These are phyloP conservation scores for Stichopus horrens DNA, from an alignment of 53 echinoderm and acorn worm genomes.

Conservation along the genomic window DNA sequence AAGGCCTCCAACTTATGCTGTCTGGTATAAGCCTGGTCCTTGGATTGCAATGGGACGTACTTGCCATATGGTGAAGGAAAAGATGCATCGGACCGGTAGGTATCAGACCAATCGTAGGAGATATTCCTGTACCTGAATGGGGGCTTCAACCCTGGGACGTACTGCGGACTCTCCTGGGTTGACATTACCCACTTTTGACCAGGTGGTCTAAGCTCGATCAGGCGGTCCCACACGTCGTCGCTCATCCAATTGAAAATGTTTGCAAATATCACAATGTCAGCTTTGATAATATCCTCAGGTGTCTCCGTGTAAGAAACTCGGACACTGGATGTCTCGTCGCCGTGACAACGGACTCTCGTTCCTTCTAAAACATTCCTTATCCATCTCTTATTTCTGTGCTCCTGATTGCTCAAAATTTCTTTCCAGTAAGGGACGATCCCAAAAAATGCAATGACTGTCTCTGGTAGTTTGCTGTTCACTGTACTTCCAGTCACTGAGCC, in stretches of 20 bases:
- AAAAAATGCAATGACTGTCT: constrained; percentile 20
- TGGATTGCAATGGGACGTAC: background rate
- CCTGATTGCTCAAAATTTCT: constrained; percentile 11
- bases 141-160: constrained; percentile 34
- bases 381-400: constrained; percentile 25
- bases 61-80: constrained; percentile 39
- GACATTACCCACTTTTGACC: constrained; percentile 45
- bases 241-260: constrained; percentile 37
- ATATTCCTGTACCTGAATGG: constrained; percentile 13
- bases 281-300: constrained; percentile 12
- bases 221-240: constrained; percentile 3
- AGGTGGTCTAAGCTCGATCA: background rate
- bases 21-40: background rate
- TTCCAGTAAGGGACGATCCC: constrained; percentile 38
- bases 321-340: background rate
- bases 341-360: constrained; percentile 2
- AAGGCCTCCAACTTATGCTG: constrained; percentile 30
- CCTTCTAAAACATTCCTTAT: constrained; percentile 29
- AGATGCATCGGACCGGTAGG: constrained; percentile 37
- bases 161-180: constrained; percentile 30
- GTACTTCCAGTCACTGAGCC: background rate
- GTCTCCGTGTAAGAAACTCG: constrained; percentile 17
- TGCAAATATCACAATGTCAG: constrained; percentile 34
- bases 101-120: constrained; percentile 39
- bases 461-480: background rate